Base-by-base conservation (phyloP, 2,888 invertebrate genomes). In the Plemyria rubiginata region DNA sequence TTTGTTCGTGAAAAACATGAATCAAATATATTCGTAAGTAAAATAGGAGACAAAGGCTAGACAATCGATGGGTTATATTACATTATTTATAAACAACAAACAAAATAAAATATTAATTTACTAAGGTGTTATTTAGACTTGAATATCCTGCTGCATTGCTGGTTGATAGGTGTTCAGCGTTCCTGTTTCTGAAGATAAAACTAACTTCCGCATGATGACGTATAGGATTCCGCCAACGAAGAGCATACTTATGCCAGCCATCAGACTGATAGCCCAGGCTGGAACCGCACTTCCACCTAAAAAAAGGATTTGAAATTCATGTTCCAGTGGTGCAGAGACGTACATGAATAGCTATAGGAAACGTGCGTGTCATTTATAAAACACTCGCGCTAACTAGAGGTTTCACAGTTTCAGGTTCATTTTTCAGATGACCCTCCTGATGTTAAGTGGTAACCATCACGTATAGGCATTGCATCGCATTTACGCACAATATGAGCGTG, bases 261-360 rank as follows among this genome's bases (percentile, higher is more conserved):
- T 85, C 29, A 96, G 78, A 64, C 96, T 94, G 63, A 96, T 94
- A 0, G 96, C 95, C 96, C 97, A 97, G 0, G 96, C 96, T 66
- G 97, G 96, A 71, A 97, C 94, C 9, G 95, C 94, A 57, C 94
- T 94, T 54, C 95, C 95, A 84, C 86, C 96, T 96, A 79, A 13
- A 79, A 79, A 61, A 15, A 32, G 32, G 4, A 8, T 32, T 32
- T 32, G 22, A 22, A 22, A 22, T 22, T 22, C 22, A 22, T 22
- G 22, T 22, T 22, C n/a, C 22, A 22, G 22, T 1, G 22, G 22
- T 22, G n/a, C 3, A 22, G 2, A 2, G 1, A 22, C 22, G 22
- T 22, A 22, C 22, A 3, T 22, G 22, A 3, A 22, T 3, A 22
- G 22, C 2, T 22, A 2, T 22, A 22, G 22, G 22, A 22, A 22